Percentiles rank a stretch among this genome's conserved stretches.
phyloP scores from a whole-genome alignment of 1,140 invertebrate species.

The Tetragonula clypearis region DNA sequence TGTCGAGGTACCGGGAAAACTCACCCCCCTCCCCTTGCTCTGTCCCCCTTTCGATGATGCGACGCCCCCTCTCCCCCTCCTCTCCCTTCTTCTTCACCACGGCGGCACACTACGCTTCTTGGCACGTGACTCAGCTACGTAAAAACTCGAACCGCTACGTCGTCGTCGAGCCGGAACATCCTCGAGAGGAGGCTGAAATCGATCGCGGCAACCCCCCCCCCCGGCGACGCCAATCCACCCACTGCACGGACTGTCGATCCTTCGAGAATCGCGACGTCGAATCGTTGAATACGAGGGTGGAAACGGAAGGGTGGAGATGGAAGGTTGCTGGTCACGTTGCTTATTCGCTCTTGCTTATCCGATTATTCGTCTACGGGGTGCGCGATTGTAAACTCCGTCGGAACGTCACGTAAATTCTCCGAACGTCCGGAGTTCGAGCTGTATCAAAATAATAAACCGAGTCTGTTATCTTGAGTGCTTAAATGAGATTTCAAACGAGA shows the following conservation, averaged over 20 bases:
- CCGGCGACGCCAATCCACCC: conserved; percentile 3
- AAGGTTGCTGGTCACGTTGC: neutral
- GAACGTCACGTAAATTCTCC: neutral
- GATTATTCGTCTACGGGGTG: too few species aligned
- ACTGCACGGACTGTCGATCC: neutral
- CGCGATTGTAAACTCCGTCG: neutral
- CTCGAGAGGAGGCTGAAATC: conserved; percentile 35
- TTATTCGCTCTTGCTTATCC: too few species aligned
- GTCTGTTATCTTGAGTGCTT: too few species aligned
- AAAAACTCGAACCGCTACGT: conserved; percentile 40
- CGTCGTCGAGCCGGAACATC: conserved; percentile 21
- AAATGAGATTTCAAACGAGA: neutral
- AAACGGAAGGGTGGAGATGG: neutral
- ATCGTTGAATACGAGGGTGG: neutral
- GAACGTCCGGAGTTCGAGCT: neutral
- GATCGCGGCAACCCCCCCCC: conserved; percentile 38
- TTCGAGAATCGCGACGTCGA: neutral
- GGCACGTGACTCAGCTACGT: conserved; percentile 54
- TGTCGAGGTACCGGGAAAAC: conserved; percentile 42
- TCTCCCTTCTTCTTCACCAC: neutral
- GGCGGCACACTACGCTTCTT: conserved; percentile 26
- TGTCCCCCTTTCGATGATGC: conserved; percentile 31
- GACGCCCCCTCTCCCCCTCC: neutral
- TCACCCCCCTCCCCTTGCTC: conserved; percentile 16
- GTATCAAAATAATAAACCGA: too few species aligned